These are phyloP conservation scores for Xiphydria camelus DNA, from an alignment of 2,888 invertebrate genomes.

Conservation along the genomic window DNA sequence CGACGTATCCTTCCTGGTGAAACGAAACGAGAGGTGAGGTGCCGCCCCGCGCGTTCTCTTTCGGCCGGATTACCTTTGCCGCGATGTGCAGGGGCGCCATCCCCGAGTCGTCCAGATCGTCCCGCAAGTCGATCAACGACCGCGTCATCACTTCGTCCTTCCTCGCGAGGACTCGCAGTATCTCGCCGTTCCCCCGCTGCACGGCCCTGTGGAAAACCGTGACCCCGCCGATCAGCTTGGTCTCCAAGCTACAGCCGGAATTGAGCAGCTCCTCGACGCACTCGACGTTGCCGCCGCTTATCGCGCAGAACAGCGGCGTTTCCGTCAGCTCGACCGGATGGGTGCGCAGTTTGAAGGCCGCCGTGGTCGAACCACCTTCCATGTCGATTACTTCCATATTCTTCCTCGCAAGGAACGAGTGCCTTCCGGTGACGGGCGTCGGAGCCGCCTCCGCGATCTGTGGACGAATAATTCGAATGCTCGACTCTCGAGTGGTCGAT, in stretches of 20 bases:
- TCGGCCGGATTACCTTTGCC: conserved; percentile 48
- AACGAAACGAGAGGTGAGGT: too few relatives aligned
- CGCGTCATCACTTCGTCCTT: conserved; percentile 39
- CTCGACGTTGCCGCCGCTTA: conserved; percentile 55
- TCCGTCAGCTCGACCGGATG: conserved; percentile 60
- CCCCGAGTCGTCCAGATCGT: conserved; percentile 57
- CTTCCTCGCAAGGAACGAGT: too few relatives aligned
- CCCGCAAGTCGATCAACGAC: conserved; percentile 28
- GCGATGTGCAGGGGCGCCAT: conserved; percentile 64
- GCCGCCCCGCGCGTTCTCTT: background rate
- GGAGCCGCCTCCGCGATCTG: too few relatives aligned
- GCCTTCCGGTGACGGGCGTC: too few relatives aligned
- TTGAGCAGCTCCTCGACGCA: conserved; percentile 59
- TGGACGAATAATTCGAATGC: too few relatives aligned
- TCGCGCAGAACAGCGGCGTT: conserved; percentile 60
- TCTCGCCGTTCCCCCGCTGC: conserved; percentile 61
- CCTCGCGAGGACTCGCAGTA: conserved; percentile 60
- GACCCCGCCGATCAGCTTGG: conserved; percentile 57
- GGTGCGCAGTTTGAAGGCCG: too few relatives aligned
- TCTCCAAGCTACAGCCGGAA: conserved; percentile 59
- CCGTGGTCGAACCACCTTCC: too few relatives aligned
- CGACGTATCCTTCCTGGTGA: conserved; percentile 48
- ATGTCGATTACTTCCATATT: too few relatives aligned
- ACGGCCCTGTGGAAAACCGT: conserved; percentile 68
- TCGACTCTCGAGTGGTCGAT: too few relatives aligned